Conservation (phyloP, 2,113 vertebrate genomes). For the Chloropsis cyanopogon region DNA sequence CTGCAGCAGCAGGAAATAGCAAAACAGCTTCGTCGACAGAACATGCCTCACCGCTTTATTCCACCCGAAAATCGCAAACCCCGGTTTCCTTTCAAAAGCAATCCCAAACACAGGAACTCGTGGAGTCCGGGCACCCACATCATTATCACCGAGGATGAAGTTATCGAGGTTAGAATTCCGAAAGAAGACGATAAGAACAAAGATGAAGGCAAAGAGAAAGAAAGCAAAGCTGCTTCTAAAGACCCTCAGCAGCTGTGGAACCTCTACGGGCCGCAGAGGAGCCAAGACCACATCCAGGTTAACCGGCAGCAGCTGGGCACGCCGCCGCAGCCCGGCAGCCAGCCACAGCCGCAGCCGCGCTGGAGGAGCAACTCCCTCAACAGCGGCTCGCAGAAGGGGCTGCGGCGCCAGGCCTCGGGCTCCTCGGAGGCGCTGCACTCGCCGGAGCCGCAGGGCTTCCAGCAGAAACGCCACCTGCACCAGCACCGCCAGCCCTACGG, state of each 20-base stretch:
- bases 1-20: slow-evolving; percentile 96
- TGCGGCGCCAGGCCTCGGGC: slow-evolving; percentile 65
- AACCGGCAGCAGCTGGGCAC: slow-evolving; percentile 72
- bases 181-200: slow-evolving; percentile 88
- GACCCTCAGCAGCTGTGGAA: slow-evolving; percentile 72
- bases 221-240: slow-evolving; percentile 61
- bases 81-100: slow-evolving; percentile 96
- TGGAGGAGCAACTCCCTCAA: slow-evolving; percentile 94
- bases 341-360: slow-evolving; percentile 72
- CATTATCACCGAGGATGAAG: slow-evolving; percentile 93
- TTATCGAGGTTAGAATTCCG: slow-evolving; percentile 91
- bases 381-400: slow-evolving; percentile 71
- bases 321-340: neutral
- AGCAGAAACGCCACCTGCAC: slow-evolving; percentile 78
- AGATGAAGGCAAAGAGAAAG: slow-evolving; percentile 63
- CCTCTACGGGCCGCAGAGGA: slow-evolving; percentile 67
- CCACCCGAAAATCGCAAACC: slow-evolving; percentile 96
- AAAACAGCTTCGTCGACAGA: slow-evolving; percentile 90
- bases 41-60: slow-evolving; percentile 90
- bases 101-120: slow-evolving; percentile 93
- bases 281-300: slow-evolving; percentile 77
- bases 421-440: slow-evolving; percentile 74
- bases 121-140: slow-evolving; percentile 98
- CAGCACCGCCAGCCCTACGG: slow-evolving; percentile 76
- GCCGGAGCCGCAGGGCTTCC: slow-evolving; percentile 67